Base-by-base conservation (phyloP, 2,113 vertebrate species). In the Campylomormyrus tamandua region DNA sequence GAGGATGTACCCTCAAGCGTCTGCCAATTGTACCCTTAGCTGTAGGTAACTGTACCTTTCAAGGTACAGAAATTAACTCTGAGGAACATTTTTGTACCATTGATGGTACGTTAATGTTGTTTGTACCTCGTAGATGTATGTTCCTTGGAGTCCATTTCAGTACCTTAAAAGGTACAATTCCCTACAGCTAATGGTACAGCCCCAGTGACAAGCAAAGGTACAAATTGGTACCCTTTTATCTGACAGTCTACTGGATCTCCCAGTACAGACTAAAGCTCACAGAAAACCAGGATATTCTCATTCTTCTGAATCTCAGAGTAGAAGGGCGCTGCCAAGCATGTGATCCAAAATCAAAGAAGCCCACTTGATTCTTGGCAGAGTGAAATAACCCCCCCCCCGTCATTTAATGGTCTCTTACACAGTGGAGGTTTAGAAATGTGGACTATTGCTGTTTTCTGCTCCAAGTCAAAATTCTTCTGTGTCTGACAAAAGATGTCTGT, bases 311-410 rank as follows among this genome's bases (percentile, higher is more conserved):
- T 85, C 83, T 49, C 83, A 50, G 7, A 49, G 45, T 49, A 49
- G 24, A 31, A 27, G 9, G 83, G 6, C 0, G 1, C 48, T 85
- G 83, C 45, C 83, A 48, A 27, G 46, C 83, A 49, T 10, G 83
- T 50, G 83, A 85, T 50, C 24, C 21, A 48, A 85, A 50, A 85
- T 85, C 24, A 85, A 85, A 85, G 83, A 85, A 49, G 83, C 45
- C 83, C 83, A 85, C 83, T 85, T 85, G 83, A 85, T 85, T 49
- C 21, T 85, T 85, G 83, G 83, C 83, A 49, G 83, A 85, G 46
- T 49, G n/a, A 85, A 85, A 85, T 48, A n/a, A 49, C 1, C 2
- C 21, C 62, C 62, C 46, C 17, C 35, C 17, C 24, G 19, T 11
- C 80, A 50, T 85, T 49, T 85, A 85, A 85, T 85, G 83, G 21